These are phyloP conservation scores for Andrena camellia DNA, from an alignment of 2,888 invertebrate genomes.

Conservation along the genomic window DNA sequence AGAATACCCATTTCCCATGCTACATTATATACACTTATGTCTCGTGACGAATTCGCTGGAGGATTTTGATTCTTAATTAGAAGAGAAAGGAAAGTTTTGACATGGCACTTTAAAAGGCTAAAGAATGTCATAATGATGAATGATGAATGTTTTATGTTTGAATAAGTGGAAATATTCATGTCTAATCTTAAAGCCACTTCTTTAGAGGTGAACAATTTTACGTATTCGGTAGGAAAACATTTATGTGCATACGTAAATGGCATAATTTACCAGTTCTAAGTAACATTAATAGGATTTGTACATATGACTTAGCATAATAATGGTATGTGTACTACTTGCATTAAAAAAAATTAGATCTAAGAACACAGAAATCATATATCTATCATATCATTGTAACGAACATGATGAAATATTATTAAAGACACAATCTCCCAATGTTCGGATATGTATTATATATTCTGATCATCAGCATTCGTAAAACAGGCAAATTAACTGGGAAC, in stretches of 20 bases:
- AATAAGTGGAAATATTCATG: not conserved
- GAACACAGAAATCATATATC: conserved; percentile 33
- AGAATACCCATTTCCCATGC: not conserved
- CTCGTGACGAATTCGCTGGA: conserved; percentile 4
- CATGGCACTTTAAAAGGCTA: not conserved
- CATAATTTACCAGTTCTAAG: conserved; percentile 18
- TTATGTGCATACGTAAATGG: conserved; percentile 9
- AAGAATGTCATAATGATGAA: conserved; percentile 7
- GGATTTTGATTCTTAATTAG: conserved; percentile 2
- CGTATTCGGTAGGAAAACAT: conserved; percentile 6
- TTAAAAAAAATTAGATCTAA: conserved; percentile 25
- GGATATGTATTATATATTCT: not conserved
- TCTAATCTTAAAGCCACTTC: not conserved
- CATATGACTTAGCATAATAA: conserved; percentile 32
- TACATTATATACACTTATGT: conserved; percentile 13
- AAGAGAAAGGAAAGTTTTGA: not conserved
- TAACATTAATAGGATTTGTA: conserved; percentile 49
- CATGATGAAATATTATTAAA: conserved; percentile 3
- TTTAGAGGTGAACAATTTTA: conserved; percentile 2
- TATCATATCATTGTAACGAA: conserved; percentile 31
- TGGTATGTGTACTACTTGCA: conserved; percentile 17
- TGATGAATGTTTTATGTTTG: not conserved
- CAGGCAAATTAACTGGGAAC: not conserved
- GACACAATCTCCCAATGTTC: conserved; percentile 14
- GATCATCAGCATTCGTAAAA: not conserved